phyloP scores from a whole-genome alignment of 2,888 invertebrate genomes.

The Agrochola lychnidis region DNA sequence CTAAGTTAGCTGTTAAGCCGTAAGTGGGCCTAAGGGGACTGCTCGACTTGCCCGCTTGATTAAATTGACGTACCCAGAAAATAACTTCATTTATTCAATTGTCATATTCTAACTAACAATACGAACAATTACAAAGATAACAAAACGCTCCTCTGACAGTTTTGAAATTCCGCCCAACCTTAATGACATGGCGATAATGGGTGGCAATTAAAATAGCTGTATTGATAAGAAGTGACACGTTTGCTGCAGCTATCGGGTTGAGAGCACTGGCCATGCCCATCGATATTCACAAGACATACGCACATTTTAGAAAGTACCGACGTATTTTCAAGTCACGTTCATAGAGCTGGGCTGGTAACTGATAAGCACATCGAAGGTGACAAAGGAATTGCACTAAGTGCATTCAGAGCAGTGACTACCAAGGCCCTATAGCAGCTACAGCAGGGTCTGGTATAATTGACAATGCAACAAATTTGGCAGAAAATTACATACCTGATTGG shows the following conservation, averaged over 20 bases:
- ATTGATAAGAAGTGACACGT: constrained; percentile 53
- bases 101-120: constrained; percentile 44
- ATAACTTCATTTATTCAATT: background rate
- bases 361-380: constrained; percentile 2
- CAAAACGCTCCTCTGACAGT: constrained; percentile 23
- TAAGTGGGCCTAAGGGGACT: too few relatives aligned
- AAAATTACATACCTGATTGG: background rate
- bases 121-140: constrained; percentile 41
- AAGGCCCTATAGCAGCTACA: background rate
- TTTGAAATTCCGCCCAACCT: constrained; percentile 35
- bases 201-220: constrained; percentile 49
- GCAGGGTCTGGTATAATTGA: background rate
- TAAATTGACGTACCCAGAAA: background rate
- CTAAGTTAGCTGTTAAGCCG: too few relatives aligned
- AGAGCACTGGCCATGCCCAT: constrained; percentile 20
- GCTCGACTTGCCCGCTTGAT: background rate
- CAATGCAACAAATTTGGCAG: background rate
- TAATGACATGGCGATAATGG: constrained; percentile 51
- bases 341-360: background rate
- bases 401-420: background rate
- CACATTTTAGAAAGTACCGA: constrained; percentile 35
- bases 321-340: constrained; percentile 12
- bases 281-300: constrained; percentile 31
- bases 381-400: background rate
- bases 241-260: constrained; percentile 25